Base-by-base conservation (phyloP, 2,797 vertebrate genomes). In the Mallotus villosus region DNA sequence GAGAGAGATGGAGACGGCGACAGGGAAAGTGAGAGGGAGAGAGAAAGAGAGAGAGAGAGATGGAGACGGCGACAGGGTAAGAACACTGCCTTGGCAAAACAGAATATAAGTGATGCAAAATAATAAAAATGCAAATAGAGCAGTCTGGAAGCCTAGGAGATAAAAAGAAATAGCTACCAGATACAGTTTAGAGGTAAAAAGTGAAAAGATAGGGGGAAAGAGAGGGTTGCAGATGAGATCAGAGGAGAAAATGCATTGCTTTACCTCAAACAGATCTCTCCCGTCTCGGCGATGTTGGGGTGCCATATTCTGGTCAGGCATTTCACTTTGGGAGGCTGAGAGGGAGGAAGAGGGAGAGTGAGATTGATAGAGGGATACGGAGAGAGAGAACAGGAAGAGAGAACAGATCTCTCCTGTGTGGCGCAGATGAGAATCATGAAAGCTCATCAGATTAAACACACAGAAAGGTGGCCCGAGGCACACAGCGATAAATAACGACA, bases 281-380 rank as follows among this genome's bases (percentile, higher is more conserved):
- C 98, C 0, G 94, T 97, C 88, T 99, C 98, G 7, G 98, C 96
- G 82, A 99, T 99, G 91, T 99, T 99, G 0, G 98, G 98, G 85
- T 99, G 98, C 98, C 98, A 99, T 93, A 99, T 97, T 94, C 94
- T 95, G 68, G 98, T 99, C 91, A 96, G 91, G 90, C 97, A 99
- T 86, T 95, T 96, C 79, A 98, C 98, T 92, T 95, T 99, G 71
- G 98, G 98, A 93, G 98, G 98, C 98, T 99, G 89, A 80, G 81
- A 25, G 63, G 21, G 22, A 63, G 17, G 14, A 19, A 25, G 17
- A 71, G 1, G 74, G n/a, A 67, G 51, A 0, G 53, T 61, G 0
- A 58, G 17, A 78, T 12, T 51, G 3, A 29, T 16, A 41, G 27
- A 69, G 4, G 51, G 65, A 46, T 14, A 64, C 32, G 19, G 37